Base-by-base conservation (phyloP, 2,113 vertebrate species). In the Dromas ardeola region DNA sequence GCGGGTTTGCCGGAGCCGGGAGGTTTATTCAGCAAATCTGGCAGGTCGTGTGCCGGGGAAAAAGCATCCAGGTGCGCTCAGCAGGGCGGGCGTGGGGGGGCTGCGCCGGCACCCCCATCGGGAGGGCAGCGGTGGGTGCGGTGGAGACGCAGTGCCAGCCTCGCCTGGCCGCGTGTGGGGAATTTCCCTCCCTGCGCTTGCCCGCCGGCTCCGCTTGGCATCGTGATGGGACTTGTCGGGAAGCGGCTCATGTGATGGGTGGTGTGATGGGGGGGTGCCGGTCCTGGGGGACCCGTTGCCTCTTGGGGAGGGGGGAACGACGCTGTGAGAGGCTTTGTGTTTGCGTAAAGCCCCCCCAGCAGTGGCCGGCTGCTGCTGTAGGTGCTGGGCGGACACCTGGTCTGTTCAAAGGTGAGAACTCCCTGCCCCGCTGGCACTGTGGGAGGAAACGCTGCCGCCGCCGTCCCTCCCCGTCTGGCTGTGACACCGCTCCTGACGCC, bases 161-260 rank as follows among this genome's bases (percentile, higher is more conserved):
- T 94, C 4, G 21, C 91, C 84, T 95, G 91, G 62, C 89, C 4
- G 15, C 29, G 2, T 71, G 50, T 0, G 21, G 81, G 90, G 94
- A 95, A 95, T 95, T 97, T 97, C 87, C 87, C 59, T 74, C 78
- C 43, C 65, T 61, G 58, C 2, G 0, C 67, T 91, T 91, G 91
- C 96, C 95, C 3, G 34, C 50, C 25, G 65, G 96, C 94, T 62
- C 36, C 3, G 29, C 77, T 87, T 93, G 84, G 92, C 90, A 91
- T 87, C 92, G 6, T 94, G 94, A 89, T 8, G 84, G 45, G 78
- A 93, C 94, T 90, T 97, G 96, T 78, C 94, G 94, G 87, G 90
- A 93, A 90, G 87, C 5, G 1, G 80, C 62, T 94, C 80, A 34
- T 84, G 56, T 53, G 59, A 81, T 87, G 94, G 43, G 62, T 2